Evolutionary conservation across 2,888 invertebrate genomes (phyloP).

Genomic region (Cantharis rustica): DNA sequence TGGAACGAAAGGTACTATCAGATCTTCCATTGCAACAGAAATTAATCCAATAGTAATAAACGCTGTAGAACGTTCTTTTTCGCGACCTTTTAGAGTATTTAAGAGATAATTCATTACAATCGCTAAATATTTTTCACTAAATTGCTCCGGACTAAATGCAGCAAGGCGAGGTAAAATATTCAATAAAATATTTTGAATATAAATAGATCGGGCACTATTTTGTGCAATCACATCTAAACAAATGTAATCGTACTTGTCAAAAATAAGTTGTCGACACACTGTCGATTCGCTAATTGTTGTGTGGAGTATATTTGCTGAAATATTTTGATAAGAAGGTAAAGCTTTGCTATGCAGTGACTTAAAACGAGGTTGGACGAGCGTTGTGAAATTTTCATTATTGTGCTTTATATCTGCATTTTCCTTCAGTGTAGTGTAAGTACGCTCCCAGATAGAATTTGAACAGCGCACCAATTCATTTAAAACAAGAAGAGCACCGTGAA

Average conservation of each 20-base stretch:
- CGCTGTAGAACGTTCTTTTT: slow-evolving; percentile 84
- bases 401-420: slow-evolving; percentile 51
- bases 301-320: slow-evolving; percentile 59
- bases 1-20: slow-evolving; percentile 79
- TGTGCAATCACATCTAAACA: slow-evolving; percentile 81
- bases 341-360: slow-evolving; percentile 56
- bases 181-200: slow-evolving; percentile 86
- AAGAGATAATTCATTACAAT: slow-evolving; percentile 80
- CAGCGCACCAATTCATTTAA: slow-evolving; percentile 92
- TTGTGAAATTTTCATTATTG: slow-evolving; percentile 45
- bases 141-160: slow-evolving; percentile 86
- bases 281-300: slow-evolving; percentile 81
- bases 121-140: slow-evolving; percentile 75
- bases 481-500: slow-evolving; percentile 90
- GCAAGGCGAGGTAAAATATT: slow-evolving; percentile 89
- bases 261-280: slow-evolving; percentile 81
- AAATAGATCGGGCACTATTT: slow-evolving; percentile 68
- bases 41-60: slow-evolving; percentile 90
- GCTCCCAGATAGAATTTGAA: slow-evolving; percentile 87
- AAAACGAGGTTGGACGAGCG: slow-evolving; percentile 51
- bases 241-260: slow-evolving; percentile 81
- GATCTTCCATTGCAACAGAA: slow-evolving; percentile 83
- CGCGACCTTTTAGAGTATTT: slow-evolving; percentile 75
- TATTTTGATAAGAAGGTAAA: slow-evolving; percentile 51
- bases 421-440: slow-evolving; percentile 75